Conservation (phyloP, 1,140 invertebrate genomes). For the Orussus abietinus region DNA sequence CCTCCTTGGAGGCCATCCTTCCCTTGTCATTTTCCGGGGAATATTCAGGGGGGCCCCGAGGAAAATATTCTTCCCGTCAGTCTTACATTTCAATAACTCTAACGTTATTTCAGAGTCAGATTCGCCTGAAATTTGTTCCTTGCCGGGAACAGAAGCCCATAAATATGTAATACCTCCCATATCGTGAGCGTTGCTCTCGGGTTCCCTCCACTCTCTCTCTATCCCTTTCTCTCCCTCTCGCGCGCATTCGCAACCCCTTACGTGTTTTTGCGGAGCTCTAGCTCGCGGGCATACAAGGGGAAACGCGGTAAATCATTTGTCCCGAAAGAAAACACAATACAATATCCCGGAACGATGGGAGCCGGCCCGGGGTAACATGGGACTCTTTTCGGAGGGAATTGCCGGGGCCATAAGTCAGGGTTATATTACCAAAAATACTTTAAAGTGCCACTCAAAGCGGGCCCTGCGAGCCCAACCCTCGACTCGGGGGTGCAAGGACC, state of each 20-base stretch:
- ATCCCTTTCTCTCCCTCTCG: conserved; percentile 12
- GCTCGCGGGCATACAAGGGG: conserved; percentile 36
- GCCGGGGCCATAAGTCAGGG: conserved; percentile 50
- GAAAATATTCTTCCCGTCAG: conserved; percentile 2
- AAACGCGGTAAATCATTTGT: conserved; percentile 51
- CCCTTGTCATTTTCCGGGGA: conserved; percentile 8
- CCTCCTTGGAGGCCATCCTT: background rate
- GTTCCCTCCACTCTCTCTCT: conserved; percentile 13
- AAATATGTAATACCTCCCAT: conserved; percentile 52
- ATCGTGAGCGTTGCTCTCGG: conserved; percentile 29
- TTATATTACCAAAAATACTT: conserved; percentile 53
- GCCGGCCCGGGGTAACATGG: conserved; percentile 9
- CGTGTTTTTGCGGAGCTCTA: conserved; percentile 35
- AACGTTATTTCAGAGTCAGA: conserved; percentile 45
- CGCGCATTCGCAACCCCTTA: conserved; percentile 38
- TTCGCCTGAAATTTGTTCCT: conserved; percentile 50
- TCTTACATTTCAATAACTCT: conserved; percentile 40
- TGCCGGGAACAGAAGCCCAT: conserved; percentile 48
- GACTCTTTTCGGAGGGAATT: conserved; percentile 27
- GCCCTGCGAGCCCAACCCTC: too few species aligned
- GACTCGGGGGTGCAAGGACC: too few species aligned
- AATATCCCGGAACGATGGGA: conserved; percentile 21
- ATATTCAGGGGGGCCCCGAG: too few species aligned
- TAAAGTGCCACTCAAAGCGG: conserved; percentile 51
- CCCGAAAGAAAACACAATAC: conserved; percentile 52